A percentile compares a stretch with the other conserved stretches of the same genome.
Evolutionary conservation across 1,140 invertebrate genomes (phyloP).

Genomic region (Sycophila sp.): DNA sequence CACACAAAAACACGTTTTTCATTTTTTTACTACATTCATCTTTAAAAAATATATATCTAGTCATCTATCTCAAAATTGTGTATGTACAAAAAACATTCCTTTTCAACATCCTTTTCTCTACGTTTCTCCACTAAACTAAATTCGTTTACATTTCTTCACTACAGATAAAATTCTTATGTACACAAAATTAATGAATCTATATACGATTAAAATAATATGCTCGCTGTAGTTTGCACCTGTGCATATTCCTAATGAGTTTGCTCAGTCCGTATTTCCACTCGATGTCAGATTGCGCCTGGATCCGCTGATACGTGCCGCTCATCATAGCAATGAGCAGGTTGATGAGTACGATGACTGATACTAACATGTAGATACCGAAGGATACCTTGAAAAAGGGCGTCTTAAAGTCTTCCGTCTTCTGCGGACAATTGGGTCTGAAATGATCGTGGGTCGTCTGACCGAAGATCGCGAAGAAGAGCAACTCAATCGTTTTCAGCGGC

Average conservation of each 20-base stretch:
- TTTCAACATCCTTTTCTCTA: too few relatives aligned
- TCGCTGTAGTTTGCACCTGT: constrained; percentile 66
- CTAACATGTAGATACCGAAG: constrained; percentile 96
- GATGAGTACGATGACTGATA: constrained; percentile 97
- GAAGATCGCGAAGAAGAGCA: constrained; percentile 99
- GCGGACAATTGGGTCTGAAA: constrained; percentile 69
- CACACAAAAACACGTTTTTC: too few relatives aligned
- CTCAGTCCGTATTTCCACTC: constrained; percentile 99
- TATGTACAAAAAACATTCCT: too few relatives aligned
- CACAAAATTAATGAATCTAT: too few relatives aligned
- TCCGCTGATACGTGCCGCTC: constrained; percentile 99
- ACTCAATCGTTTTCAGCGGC: constrained; percentile 91
- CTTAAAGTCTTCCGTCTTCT: constrained; percentile 76
- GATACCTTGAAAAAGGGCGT: constrained; percentile 83
- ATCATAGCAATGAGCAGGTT: constrained; percentile 99
- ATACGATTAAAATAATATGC: neutral
- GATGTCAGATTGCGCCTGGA: constrained; percentile 99
- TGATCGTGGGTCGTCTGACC: constrained; percentile 92
- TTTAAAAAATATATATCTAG: too few relatives aligned
- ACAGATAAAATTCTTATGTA: too few relatives aligned
- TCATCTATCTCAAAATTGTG: too few relatives aligned
- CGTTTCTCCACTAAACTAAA: too few relatives aligned
- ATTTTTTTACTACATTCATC: too few relatives aligned
- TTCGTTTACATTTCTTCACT: too few relatives aligned
- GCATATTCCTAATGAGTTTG: constrained; percentile 98